Base-by-base conservation (phyloP, 1,140 invertebrate species). In the Calosoma granatense region DNA sequence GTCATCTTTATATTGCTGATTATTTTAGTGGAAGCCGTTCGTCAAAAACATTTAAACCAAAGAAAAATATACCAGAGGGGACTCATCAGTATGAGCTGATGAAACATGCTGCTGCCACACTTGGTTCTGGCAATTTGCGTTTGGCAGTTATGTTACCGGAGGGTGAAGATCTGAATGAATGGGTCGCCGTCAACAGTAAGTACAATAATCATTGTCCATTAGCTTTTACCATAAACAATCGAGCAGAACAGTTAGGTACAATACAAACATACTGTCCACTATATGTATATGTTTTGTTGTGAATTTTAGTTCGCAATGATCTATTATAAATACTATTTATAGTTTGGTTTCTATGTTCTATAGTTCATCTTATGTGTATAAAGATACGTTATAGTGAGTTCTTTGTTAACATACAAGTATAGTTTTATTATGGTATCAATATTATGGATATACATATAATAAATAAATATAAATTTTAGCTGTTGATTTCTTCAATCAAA, bases 401-500 rank as follows among this genome's bases (percentile, higher is more conserved):
- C n/a, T n/a, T n/a, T n/a, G n/a, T n/a, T n/a, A n/a, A n/a, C n/a
- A n/a, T n/a, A n/a, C n/a, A n/a, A n/a, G n/a, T n/a, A n/a, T n/a
- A n/a, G n/a, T n/a, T n/a, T n/a, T n/a, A n/a, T n/a, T n/a, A n/a
- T n/a, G n/a, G n/a, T n/a, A n/a, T n/a, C n/a, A n/a, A n/a, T n/a
- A n/a, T n/a, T n/a, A n/a, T n/a, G n/a, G n/a, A n/a, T n/a, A n/a
- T n/a, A n/a, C n/a, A n/a, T n/a, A n/a, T n/a, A n/a, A n/a, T n/a
- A n/a, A n/a, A n/a, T n/a, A n/a, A n/a, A n/a, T n/a, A n/a, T n/a
- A n/a, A n/a, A n/a, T n/a, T 80, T 54, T 73, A 97, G 95, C 95
- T 71, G 95, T 98, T 51, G 96, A 98, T 76, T 98, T 98, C 70
- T 98, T 98, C 74, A 98, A 98, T 74, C 96, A 99, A 83, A 98